These are phyloP conservation scores for Denticeps clupeoides DNA, from an alignment of 2,797 vertebrate species.

Conservation along the genomic window DNA sequence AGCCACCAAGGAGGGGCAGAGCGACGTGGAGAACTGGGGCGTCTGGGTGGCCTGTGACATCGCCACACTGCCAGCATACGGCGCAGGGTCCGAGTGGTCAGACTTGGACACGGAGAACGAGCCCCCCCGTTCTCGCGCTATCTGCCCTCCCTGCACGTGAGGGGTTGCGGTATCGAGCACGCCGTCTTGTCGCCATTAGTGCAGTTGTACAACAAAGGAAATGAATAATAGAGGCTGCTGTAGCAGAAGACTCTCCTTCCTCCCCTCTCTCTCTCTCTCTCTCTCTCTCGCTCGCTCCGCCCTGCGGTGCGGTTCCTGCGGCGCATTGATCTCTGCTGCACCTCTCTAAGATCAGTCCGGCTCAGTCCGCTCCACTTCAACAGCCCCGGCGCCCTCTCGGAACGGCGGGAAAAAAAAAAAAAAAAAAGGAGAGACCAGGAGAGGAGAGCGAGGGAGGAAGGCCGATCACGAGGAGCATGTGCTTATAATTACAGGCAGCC, in stretches of 20 bases:
- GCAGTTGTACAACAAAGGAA: constrained; percentile 60
- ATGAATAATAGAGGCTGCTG: constrained; percentile 64
- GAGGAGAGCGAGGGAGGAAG: constrained; percentile 6
- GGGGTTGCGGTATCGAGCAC: constrained; percentile 52
- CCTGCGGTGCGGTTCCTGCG: constrained; percentile 44
- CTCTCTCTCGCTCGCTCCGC: constrained; percentile 27
- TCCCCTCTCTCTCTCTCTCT: constrained; percentile 20
- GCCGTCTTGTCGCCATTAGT: constrained; percentile 58
- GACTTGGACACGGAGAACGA: too few relatives aligned
- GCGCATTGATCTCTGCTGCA: constrained; percentile 54
- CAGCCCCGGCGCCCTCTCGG: constrained; percentile 5
- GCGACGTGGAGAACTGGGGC: too few relatives aligned
- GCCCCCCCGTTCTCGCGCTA: constrained; percentile 9
- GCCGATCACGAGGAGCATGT: constrained; percentile 63
- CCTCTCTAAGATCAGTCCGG: too few relatives aligned
- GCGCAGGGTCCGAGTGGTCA: too few relatives aligned
- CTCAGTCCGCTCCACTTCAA: too few relatives aligned
- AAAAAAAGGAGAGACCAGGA: constrained; percentile 16
- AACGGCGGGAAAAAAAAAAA: constrained; percentile 1
- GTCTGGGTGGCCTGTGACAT: too few relatives aligned
- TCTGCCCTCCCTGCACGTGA: constrained; percentile 11
- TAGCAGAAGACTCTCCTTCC: constrained; percentile 58
- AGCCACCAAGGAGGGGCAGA: too few relatives aligned
- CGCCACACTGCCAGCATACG: too few relatives aligned
- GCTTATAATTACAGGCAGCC: constrained; percentile 92